Evolutionary conservation across 2,888 invertebrate species (phyloP), one percentile per base, ranked within the genome.

Genomic region (Philereme vetulata): DNA sequence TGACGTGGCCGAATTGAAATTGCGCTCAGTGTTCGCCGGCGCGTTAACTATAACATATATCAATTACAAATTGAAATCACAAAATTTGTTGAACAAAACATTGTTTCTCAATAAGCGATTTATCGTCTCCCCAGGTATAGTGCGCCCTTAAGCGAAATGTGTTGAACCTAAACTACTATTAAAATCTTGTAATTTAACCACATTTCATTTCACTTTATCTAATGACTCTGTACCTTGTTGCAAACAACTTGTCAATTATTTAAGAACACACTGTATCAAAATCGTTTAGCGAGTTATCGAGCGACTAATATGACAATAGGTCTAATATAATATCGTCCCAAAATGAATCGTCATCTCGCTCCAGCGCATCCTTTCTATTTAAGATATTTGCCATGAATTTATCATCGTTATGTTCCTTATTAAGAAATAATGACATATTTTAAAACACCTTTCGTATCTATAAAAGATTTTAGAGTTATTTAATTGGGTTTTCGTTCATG

Each of bases 261-360:
- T 54, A 38, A 0, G 9, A 71, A 49, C 87, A 81, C 0, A 71
- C 82, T 85, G 77, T 89, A 82, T 63, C 6, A 40, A 71, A 73
- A 80, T 72, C 79, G 74, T 84, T 85, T 81, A 81, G 75, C 76
- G 72, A 75, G 76, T 80, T 77, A 76, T 77, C 74, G 76, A 79
- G 73, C 80, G 70, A 76, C 72, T 81, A 76, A 78, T 72, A 73
- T 69, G 75, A 88, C 84, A 89, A 88, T 79, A 71, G 76, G 68
- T 64, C 75, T 82, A 85, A 85, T 85, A 85, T 77, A 77, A 82
- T 82, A 38, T 79, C 70, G 66, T 67, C 76, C 76, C 74, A 77
- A 77, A 80, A 77, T 74, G 70, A 77, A 76, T 77, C 63, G 65
- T 78, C 78, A 72, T 78, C 67, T 72, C 84, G 85, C 83, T 76